Evolutionary conservation across 1,140 invertebrate genomes (phyloP).

Genomic region (honey bee (Apis mellifera)): DNA sequence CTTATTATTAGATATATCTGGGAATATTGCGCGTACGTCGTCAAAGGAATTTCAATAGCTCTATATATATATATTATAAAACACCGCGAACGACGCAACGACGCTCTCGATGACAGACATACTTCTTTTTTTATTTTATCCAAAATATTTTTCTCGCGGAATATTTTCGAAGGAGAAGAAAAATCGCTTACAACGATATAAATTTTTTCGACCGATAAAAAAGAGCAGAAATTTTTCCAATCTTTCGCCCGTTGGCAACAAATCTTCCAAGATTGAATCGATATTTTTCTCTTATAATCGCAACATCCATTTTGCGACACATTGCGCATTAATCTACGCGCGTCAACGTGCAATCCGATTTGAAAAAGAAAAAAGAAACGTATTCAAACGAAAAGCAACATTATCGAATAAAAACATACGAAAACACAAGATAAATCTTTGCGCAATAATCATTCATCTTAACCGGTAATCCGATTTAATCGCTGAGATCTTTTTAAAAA

Average conservation of each 20-base stretch:
- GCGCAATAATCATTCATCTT: background rate
- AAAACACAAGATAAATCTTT: background rate
- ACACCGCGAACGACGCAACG: background rate
- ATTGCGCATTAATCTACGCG: background rate
- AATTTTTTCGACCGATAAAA: too few species aligned
- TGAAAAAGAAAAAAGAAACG: too few species aligned
- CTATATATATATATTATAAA: too few species aligned
- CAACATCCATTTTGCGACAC: background rate
- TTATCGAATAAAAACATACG: background rate
- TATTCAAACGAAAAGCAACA: background rate
- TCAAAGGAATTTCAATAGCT: background rate
- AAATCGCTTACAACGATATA: too few species aligned
- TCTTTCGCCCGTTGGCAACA: too few species aligned
- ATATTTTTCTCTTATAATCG: background rate
- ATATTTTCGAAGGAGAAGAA: too few species aligned
- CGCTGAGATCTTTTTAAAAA: background rate
- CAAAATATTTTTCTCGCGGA: background rate
- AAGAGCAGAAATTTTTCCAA: too few species aligned
- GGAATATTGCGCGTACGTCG: conserved; percentile 6
- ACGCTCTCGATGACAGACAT: background rate
- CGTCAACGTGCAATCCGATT: background rate
- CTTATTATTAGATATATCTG: conserved; percentile 27
- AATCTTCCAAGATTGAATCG: background rate
- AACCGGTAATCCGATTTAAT: background rate
- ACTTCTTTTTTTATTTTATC: background rate